Base-by-base conservation (phyloP, 1,140 invertebrate species). In the Mamestra configurata region DNA sequence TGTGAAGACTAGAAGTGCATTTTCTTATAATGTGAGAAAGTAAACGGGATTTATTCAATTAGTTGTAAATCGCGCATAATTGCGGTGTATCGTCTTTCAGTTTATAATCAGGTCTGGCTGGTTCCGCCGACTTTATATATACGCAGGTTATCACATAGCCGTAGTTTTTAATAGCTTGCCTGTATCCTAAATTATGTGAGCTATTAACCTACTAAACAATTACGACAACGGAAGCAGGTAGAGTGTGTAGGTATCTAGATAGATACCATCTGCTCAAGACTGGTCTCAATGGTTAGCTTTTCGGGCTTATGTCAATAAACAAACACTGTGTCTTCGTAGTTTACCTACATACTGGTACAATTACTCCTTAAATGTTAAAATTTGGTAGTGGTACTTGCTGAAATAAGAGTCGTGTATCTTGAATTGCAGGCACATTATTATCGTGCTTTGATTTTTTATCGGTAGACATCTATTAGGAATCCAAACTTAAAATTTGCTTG, bases 1-100 rank as follows among this genome's bases (percentile, higher is more conserved):
- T 82, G 79, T 86, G 84, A 86, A 84, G 80, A 84, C 71, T 84
- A 66, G 20, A 59, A 79, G 55, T 78, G 80, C 71, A 78, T 72
- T 61, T 59, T 68, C 46, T 37, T 22, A 20, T 70, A 43, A 20
- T 35, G 15, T 13, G 37, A n/a, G 40, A 70, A 49, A 46, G 66
- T 49, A 72, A 37, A 20, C 13, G 49, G 46, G 22, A 43, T 72
- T 72, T 72, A 55, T n/a, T 53, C 35, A 31, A 51, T 35, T 55
- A 53, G n/a, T 35, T 53, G 11, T 53, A 72, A 18, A 15, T 27
- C n/a, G 31, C 35, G 13, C 35, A 15, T 66, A 37, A 55, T 27
- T 57, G 31, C 51, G 6, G 53, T 27, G 46, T 71, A 35, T 53
- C 68, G 46, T 71, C 68, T 53, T 53, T 53, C 46, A 35, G 27